Percentiles rank a stretch among this genome's conserved stretches.
Evolutionary conservation across 2,113 vertebrate species (phyloP).

Genomic region (Odocoileus hemionus): DNA sequence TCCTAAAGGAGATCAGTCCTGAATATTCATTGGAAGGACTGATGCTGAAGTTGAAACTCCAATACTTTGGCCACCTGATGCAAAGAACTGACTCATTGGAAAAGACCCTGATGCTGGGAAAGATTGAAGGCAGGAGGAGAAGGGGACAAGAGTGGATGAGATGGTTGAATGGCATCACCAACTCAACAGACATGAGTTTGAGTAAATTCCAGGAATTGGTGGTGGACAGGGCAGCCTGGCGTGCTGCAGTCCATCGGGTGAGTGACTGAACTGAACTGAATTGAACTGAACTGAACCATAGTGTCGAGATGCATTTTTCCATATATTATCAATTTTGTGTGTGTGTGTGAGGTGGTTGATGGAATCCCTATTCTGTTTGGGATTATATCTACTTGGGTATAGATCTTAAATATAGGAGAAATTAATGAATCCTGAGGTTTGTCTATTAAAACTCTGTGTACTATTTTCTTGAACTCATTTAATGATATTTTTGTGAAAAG

Average conservation of each 20-base stretch:
- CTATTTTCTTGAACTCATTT: background rate
- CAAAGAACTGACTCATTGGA: background rate
- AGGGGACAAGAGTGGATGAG: background rate
- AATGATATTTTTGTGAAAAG: slow-evolving; percentile 3
- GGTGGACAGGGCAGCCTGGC: background rate
- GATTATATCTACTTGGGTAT: background rate
- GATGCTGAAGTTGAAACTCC: background rate
- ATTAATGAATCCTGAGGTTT: background rate
- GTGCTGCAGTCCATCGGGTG: background rate
- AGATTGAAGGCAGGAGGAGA: background rate
- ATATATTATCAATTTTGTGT: background rate
- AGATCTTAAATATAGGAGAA: background rate
- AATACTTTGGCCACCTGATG: background rate
- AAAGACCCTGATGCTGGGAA: background rate
- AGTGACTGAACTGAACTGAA: background rate
- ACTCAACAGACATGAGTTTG: background rate
- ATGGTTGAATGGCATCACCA: background rate
- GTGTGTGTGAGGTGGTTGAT: no score
- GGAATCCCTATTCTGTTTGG: background rate
- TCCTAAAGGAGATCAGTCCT: background rate
- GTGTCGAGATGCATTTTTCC: background rate
- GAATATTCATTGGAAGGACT: background rate
- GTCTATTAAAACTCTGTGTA: background rate
- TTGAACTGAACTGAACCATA: background rate
- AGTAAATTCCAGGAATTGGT: background rate